Base-by-base conservation (phyloP, 2,113 vertebrate genomes). In the Seriola rivoliana region DNA sequence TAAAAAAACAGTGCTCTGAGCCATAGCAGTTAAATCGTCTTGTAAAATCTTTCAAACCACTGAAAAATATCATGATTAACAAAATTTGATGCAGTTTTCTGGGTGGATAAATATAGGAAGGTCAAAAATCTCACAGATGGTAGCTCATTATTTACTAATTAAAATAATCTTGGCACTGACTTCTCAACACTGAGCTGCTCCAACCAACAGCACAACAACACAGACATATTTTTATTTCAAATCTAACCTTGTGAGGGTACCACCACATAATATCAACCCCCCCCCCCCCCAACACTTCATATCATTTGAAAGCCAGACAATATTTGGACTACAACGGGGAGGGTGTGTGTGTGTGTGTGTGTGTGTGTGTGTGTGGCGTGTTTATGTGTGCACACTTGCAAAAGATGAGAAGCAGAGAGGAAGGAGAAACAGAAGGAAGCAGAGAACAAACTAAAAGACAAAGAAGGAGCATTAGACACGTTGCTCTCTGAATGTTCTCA, bases 111-210 rank as follows among this genome's bases (percentile, higher is more conserved):
- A 87, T 46, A 67, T 46, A 60, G 52, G 38, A 36, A 52, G n/a
- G 38, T 74, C 63, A 80, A 36, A 68, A 55, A 59, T 54, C 40
- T 64, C 69, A 78, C 82, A 85, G 80, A 85, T 86, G 81, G 74
- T 19, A 38, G 68, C 67, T 86, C 59, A 77, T 78, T 69, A 65
- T 54, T 54, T 67, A 62, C 65, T 77, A 69, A 85, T 72, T 75
- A 70, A 80, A 65, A 81, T 40, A 62, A 42, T 76, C 60, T 64
- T 81, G 84, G 69, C 55, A 13, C 8, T 19, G 48, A 66, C 54
- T 38, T 63, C 75, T 48, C 12, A 77, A 63, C 68, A 46, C 4
- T 34, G 8, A 59, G 34, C 38, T n/a, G 29, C 71, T 73, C 58
- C 42, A 60, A 59, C 46, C 60, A 59, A 71, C 12, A 32, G 60